These are phyloP conservation scores for Formica aserva DNA, from an alignment of 2,888 invertebrate species.

Conservation along the genomic window DNA sequence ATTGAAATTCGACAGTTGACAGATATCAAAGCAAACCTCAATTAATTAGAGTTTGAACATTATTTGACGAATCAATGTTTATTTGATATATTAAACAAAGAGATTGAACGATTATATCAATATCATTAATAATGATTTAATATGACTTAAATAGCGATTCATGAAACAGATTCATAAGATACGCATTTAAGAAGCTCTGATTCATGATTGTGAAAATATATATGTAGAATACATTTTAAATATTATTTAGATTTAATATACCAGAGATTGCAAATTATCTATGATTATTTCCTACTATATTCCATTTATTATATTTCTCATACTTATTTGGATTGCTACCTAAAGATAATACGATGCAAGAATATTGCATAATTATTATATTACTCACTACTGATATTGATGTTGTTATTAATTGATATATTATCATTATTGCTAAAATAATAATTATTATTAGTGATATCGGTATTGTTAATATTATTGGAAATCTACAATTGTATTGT, in stretches of 20 bases:
- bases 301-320: neutral
- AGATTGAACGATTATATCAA: neutral
- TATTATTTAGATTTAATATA: neutral
- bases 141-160: neutral
- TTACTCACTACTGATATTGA: neutral
- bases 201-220: neutral
- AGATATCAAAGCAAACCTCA: neutral
- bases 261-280: neutral
- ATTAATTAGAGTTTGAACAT: constrained; percentile 1
- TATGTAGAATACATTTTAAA: neutral
- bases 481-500: neutral
- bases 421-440: neutral
- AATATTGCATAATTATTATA: constrained; percentile 18
- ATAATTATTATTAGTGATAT: constrained; percentile 4
- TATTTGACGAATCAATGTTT: neutral
- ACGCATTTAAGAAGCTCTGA: neutral
- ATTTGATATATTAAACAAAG: neutral
- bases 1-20: neutral
- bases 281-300: neutral
- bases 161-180: neutral
- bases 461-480: constrained; percentile 17
- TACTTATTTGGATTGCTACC: neutral
- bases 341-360: neutral
- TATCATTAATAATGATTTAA: neutral
- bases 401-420: neutral